Evolutionary conservation across 2,113 vertebrate species (phyloP), one percentile per base, ranked within the genome.

Genomic region (Varanus komodoensis): DNA sequence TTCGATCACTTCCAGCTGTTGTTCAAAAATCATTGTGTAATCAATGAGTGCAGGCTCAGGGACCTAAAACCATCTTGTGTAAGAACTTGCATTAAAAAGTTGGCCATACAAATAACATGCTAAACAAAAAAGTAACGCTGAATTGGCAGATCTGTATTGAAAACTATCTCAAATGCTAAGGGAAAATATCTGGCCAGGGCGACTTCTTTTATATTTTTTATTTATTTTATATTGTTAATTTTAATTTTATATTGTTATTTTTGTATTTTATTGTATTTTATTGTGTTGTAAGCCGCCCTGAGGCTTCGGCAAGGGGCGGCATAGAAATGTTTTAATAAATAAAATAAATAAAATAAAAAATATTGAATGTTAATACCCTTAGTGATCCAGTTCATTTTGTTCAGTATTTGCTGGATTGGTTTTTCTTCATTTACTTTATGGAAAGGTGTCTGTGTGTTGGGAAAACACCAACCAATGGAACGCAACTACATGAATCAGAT

Each of bases 51-150:
- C 92, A 81, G 52, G 94, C 84, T 9, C 0, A 3, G 6, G 2
- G 0, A 27, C 1, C 50, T 2, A 1, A 78, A 15, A 7, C 90
- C 52, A 9, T 61, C 12, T 77, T 87, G 48, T 19, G 17, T 87
- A 34, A 83, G 14, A 77, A 84, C n/a, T 80, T 21, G 64, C 67
- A 88, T 92, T 67, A 50, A 52, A 71, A 71, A 38, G 4, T 61
- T 54, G 69, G 81, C 92, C 93, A n/a, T 74, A n/a, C 27, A 89
- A 25, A 86, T 84, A 92, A 87, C 38, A 1, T 52, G 48, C 4
- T 38, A 2, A 85, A 69, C 29, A 50, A 68, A 64, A 84, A 87
- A 69, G 21, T 25, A 92, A 67, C 74, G 89, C 90, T 38, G 57
- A 69, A 92, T 82, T 54, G 82, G 27, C 17, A 48, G 1, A 32